A percentile compares a stretch with the other conserved stretches of the same genome.
phyloP scores from a whole-genome alignment of 1,140 invertebrate genomes.

The Drosophila tristis region DNA sequence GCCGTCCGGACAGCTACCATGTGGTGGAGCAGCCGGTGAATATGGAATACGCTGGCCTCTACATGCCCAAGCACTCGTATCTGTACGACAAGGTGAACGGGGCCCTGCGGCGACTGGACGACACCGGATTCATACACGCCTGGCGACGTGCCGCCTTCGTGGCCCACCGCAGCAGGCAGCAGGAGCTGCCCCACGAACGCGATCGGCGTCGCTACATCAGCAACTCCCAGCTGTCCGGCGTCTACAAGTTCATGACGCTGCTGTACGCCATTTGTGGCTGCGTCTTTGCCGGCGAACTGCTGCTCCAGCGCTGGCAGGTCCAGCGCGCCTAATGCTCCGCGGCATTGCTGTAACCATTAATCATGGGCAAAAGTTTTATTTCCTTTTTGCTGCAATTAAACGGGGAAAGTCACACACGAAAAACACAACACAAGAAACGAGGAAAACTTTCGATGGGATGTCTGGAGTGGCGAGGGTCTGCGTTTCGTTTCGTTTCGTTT shows the following conservation, averaged over 20 bases:
- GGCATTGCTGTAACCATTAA: background rate
- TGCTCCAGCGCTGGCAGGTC: conserved; percentile 3
- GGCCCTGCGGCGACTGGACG: conserved; percentile 37
- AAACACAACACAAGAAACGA: too few relatives aligned
- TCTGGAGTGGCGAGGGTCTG: background rate
- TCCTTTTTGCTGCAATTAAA: background rate
- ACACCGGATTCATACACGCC: conserved; percentile 45
- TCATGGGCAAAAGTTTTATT: background rate
- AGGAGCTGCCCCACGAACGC: background rate
- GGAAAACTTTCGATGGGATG: too few relatives aligned
- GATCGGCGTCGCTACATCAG: conserved; percentile 11
- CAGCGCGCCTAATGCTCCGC: background rate
- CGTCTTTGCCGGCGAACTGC: conserved; percentile 38
- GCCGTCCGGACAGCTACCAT: conserved; percentile 13
- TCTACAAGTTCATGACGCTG: conserved; percentile 39
- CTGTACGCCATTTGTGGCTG: conserved; percentile 39
- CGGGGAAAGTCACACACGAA: conserved; percentile 1
- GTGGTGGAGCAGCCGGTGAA: conserved; percentile 54
- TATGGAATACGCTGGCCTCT: conserved; percentile 59
- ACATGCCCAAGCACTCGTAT: conserved; percentile 71
- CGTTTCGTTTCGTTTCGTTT: conserved; percentile 1
- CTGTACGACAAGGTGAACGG: conserved; percentile 42
- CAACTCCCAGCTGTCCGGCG: conserved; percentile 34
- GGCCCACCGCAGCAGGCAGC: conserved; percentile 13
- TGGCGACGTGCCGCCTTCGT: conserved; percentile 48